Evolutionary conservation across 2,113 vertebrate genomes (phyloP).

Genomic region (Chaenocephalus aceratus): DNA sequence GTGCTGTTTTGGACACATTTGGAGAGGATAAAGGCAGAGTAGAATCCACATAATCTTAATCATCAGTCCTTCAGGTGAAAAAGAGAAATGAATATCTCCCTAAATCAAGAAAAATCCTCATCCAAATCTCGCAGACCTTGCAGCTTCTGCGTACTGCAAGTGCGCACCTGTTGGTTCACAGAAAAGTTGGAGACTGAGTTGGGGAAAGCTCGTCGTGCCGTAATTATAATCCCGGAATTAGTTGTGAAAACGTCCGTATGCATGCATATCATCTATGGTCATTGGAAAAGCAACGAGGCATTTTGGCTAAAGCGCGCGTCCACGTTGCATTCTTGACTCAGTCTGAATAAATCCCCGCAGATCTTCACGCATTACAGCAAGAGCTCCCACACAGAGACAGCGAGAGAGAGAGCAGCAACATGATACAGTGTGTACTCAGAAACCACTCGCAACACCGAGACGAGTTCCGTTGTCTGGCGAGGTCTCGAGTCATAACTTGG

Average conservation of each 20-base stretch:
- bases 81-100: conserved; percentile 65
- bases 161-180: conserved; percentile 88
- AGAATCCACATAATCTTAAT: conserved; percentile 95
- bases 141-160: conserved; percentile 54
- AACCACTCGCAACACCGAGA: conserved; percentile 43
- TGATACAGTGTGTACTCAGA: conserved; percentile 59
- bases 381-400: conserved; percentile 39
- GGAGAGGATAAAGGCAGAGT: conserved; percentile 85
- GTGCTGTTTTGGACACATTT: conserved; percentile 88
- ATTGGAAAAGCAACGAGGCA: conserved; percentile 47
- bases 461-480: conserved; percentile 60
- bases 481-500: conserved; percentile 61
- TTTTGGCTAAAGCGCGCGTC: conserved; percentile 52
- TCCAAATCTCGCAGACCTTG: conserved; percentile 26
- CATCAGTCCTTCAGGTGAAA: conserved; percentile 71
- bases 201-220: conserved; percentile 34
- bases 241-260: conserved; percentile 24
- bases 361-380: conserved; percentile 65
- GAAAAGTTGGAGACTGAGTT: conserved; percentile 45
- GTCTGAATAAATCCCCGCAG: conserved; percentile 53
- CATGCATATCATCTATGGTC: conserved; percentile 36
- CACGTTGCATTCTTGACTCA: conserved; percentile 50
- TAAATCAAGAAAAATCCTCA: conserved; percentile 74
- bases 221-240: conserved; percentile 47
- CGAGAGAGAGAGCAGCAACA: conserved; percentile 52